Conservation (phyloP, 2,888 invertebrate genomes). For the Lymantria monacha region DNA sequence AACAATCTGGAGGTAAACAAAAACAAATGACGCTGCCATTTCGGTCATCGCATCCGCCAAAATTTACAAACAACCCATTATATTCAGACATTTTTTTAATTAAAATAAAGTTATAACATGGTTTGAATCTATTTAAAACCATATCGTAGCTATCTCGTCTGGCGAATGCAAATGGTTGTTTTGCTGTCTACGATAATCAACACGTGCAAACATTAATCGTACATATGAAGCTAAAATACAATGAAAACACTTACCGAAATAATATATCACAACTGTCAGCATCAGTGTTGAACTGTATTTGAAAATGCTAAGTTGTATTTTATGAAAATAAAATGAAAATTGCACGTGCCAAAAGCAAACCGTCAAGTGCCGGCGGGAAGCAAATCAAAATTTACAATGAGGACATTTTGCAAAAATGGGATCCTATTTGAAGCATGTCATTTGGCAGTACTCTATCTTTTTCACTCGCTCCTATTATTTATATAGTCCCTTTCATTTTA, state of each 20-base stretch:
- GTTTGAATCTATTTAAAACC: slow-evolving; percentile 43
- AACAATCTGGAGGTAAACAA: slow-evolving; percentile 78
- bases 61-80: slow-evolving; percentile 18
- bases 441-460: slow-evolving; percentile 10
- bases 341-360: slow-evolving; percentile 80
- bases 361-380: slow-evolving; percentile 76
- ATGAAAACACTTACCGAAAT: slow-evolving; percentile 65
- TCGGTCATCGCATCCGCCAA: slow-evolving; percentile 24
- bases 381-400: slow-evolving; percentile 61
- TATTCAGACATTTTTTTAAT: slow-evolving; percentile 15
- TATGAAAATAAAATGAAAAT: slow-evolving; percentile 58
- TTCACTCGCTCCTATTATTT: background rate
- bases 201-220: slow-evolving; percentile 68
- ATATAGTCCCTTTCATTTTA: slow-evolving; percentile 14
- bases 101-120: slow-evolving; percentile 12
- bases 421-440: slow-evolving; percentile 20
- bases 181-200: slow-evolving; percentile 70
- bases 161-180: slow-evolving; percentile 77
- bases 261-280: slow-evolving; percentile 65
- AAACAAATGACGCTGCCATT: slow-evolving; percentile 71
- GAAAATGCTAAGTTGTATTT: slow-evolving; percentile 48
- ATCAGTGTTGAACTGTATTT: slow-evolving; percentile 63
- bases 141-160: slow-evolving; percentile 74
- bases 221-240: slow-evolving; percentile 38
- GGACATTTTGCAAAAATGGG: slow-evolving; percentile 55